Conservation (phyloP, 2,888 invertebrate species). For the Aromia moschata region DNA sequence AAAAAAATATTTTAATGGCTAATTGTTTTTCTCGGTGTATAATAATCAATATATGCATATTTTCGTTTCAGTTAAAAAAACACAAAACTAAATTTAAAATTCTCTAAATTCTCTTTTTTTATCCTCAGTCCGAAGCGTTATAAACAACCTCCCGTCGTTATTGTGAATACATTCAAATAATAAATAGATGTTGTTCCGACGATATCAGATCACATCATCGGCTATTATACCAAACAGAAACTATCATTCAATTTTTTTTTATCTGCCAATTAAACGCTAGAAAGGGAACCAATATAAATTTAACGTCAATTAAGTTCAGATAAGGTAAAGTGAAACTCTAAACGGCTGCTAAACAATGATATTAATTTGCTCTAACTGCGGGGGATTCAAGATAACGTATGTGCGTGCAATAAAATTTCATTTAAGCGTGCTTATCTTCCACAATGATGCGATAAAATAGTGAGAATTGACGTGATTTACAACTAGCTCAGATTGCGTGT, state of each 20-base stretch:
- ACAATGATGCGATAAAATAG: neutral
- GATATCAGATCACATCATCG: slow-evolving; percentile 13
- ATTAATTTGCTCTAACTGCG: slow-evolving; percentile 15
- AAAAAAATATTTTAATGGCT: no score
- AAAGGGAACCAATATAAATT: slow-evolving; percentile 29
- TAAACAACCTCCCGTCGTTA: neutral
- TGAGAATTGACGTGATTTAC: no score
- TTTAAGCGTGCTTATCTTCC: slow-evolving; percentile 15
- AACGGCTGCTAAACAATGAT: slow-evolving; percentile 22
- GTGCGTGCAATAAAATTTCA: slow-evolving; percentile 7
- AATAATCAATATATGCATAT: no score
- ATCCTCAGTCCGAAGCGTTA: neutral
- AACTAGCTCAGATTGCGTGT: no score
- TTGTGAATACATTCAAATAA: neutral
- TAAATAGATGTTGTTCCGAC: slow-evolving; percentile 9
- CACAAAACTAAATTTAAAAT: no score
- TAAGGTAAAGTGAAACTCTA: slow-evolving; percentile 28
- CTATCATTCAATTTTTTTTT: slow-evolving; percentile 28
- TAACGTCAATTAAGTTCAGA: slow-evolving; percentile 28
- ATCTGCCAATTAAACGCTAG: slow-evolving; percentile 28
- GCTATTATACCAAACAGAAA: slow-evolving; percentile 21
- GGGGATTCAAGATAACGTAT: slow-evolving; percentile 17
- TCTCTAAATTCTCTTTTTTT: no score
- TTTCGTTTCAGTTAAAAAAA: no score
- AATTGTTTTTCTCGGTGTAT: no score